Percentiles rank a stretch among this genome's conserved stretches.
Evolutionary conservation across 2,888 invertebrate genomes (phyloP).

Genomic region (Sesia bembeciformis): DNA sequence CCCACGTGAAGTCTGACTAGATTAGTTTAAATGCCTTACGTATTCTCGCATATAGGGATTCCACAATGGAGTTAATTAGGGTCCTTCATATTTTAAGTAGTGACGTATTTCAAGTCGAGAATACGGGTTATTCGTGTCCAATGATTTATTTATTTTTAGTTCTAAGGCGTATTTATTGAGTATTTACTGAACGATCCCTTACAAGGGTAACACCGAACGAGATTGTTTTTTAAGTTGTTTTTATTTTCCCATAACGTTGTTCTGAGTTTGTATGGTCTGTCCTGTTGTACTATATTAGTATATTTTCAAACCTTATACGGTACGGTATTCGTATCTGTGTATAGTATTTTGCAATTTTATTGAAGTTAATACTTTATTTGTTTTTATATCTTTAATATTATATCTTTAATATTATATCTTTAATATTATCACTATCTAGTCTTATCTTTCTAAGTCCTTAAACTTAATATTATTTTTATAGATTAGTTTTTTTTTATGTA

Average conservation of each 20-base stretch:
- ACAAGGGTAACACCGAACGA: constrained; percentile 37
- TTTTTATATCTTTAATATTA: constrained; percentile 21
- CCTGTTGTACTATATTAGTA: constrained; percentile 63
- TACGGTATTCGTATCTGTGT: constrained; percentile 72
- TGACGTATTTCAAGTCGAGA: constrained; percentile 4
- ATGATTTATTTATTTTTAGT: constrained; percentile 50
- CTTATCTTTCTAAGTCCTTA: constrained; percentile 39
- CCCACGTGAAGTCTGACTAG: constrained; percentile 63
- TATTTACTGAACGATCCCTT: constrained; percentile 47
- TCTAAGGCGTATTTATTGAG: constrained; percentile 55
- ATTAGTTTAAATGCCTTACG: constrained; percentile 3
- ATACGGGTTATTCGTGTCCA: constrained; percentile 3
- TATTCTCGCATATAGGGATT: not conserved
- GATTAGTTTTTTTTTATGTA: constrained; percentile 14
- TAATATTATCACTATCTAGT: constrained; percentile 38
- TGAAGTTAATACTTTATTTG: constrained; percentile 9
- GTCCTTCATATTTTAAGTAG: constrained; percentile 18
- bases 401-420: constrained; percentile 27
- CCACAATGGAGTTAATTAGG: constrained; percentile 26
- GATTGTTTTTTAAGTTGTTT: constrained; percentile 30
- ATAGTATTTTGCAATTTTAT: constrained; percentile 42
- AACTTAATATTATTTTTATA: constrained; percentile 14
- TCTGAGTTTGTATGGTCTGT: constrained; percentile 62
- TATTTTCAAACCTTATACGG: constrained; percentile 55
- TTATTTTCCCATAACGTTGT: constrained; percentile 53